A percentile compares a stretch with the other conserved stretches of the same genome.
phyloP scores from a whole-genome alignment of 2,113 vertebrate species.

The Festucalex cinctus region DNA sequence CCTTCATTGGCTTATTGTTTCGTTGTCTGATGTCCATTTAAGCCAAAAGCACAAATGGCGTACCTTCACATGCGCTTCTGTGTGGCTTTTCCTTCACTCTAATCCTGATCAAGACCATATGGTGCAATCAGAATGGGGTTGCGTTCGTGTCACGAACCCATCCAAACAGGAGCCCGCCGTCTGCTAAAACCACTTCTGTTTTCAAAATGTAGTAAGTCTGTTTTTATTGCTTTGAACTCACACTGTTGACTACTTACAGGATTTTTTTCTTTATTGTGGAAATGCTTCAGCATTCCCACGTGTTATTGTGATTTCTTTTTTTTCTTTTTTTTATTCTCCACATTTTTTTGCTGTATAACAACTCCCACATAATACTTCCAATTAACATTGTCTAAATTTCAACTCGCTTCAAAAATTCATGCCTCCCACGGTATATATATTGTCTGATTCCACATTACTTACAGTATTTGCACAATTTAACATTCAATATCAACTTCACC shows the following conservation, averaged over 20 bases:
- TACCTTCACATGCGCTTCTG: conserved; percentile 17
- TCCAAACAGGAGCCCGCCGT: conserved; percentile 18
- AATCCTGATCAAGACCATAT: conserved; percentile 43
- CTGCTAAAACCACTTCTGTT: background rate
- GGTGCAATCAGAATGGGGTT: conserved; percentile 49
- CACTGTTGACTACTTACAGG: background rate
- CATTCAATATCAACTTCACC: too few relatives aligned
- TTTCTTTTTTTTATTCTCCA: too few relatives aligned
- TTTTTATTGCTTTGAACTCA: background rate
- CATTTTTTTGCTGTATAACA: too few relatives aligned
- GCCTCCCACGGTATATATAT: too few relatives aligned
- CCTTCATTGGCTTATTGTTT: conserved; percentile 11
- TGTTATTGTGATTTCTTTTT: too few relatives aligned
- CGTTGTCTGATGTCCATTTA: conserved; percentile 27
- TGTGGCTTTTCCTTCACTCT: conserved; percentile 12
- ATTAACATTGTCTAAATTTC: too few relatives aligned
- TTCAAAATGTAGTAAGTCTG: background rate
- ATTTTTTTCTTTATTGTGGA: background rate
- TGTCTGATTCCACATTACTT: too few relatives aligned
- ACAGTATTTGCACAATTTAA: too few relatives aligned
- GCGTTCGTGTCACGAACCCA: conserved; percentile 27
- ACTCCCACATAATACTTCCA: too few relatives aligned
- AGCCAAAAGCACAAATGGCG: conserved; percentile 10
- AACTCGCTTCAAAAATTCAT: too few relatives aligned
- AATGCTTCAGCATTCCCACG: too few relatives aligned